Percentiles rank a stretch among this genome's conserved stretches.
Evolutionary conservation across 53 echinoderm and acorn worm genomes (phyloP).

Genomic region (Holothuria leucospilota): DNA sequence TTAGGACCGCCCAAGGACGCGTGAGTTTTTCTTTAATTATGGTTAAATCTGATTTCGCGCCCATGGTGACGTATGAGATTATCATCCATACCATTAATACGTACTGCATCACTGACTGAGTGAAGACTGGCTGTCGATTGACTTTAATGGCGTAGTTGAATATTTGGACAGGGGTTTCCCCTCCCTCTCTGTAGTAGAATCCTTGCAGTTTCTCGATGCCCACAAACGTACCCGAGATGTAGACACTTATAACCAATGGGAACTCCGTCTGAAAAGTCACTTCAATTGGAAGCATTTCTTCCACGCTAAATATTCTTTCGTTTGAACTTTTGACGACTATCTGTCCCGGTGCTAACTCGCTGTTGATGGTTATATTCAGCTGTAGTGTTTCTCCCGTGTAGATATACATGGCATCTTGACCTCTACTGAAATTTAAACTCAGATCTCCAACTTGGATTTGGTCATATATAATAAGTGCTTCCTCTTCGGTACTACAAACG

Average conservation of each 20-base stretch:
- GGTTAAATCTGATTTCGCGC: conserved; percentile 72
- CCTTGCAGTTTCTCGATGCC: conserved; percentile 49
- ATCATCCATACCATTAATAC: conserved; percentile 70
- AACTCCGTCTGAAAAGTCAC: conserved; percentile 25
- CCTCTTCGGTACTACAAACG: no score
- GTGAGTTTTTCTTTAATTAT: conserved; percentile 79
- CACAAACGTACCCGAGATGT: conserved; percentile 54
- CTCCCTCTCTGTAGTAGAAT: background rate
- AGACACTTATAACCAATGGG: conserved; percentile 38
- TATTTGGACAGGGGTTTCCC: conserved; percentile 3
- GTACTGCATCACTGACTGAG: conserved; percentile 68
- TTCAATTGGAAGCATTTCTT: conserved; percentile 8
- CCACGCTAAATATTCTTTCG: conserved; percentile 30
- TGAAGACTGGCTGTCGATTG: conserved; percentile 55
- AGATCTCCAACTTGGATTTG: background rate
- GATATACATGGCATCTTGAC: conserved; percentile 21
- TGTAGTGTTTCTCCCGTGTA: conserved; percentile 33
- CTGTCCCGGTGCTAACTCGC: conserved; percentile 17
- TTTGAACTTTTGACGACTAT: conserved; percentile 35
- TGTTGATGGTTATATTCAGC: conserved; percentile 55
- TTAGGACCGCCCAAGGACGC: conserved; percentile 78
- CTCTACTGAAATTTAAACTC: conserved; percentile 2
- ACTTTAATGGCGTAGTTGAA: conserved; percentile 29
- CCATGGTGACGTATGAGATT: conserved; percentile 86
- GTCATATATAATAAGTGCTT: background rate